Evolutionary conservation across 2,888 invertebrate species (phyloP).

Genomic region (Neuroscelio doddi): DNA sequence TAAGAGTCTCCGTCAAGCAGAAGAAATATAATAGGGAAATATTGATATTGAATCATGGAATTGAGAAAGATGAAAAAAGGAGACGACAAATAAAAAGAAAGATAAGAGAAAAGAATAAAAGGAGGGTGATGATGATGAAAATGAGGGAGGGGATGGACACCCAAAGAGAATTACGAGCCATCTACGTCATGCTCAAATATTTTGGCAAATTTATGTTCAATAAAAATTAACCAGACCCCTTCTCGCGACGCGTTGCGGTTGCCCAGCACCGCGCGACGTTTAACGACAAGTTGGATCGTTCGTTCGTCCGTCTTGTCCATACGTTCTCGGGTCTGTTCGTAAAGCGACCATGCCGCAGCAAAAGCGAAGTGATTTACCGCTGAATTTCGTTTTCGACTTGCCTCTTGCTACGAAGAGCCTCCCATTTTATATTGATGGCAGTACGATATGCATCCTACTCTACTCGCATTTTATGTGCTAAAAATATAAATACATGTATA

Average conservation of each 20-base stretch:
- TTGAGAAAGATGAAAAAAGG: background rate
- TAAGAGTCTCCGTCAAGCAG: background rate
- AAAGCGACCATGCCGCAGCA: conserved; percentile 17
- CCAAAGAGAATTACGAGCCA: conserved; percentile 55
- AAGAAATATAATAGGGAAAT: conserved; percentile 50
- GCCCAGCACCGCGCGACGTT: conserved; percentile 46
- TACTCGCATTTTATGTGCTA: too few relatives aligned
- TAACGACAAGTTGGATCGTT: conserved; percentile 45
- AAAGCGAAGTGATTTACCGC: conserved; percentile 64
- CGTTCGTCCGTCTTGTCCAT: conserved; percentile 22
- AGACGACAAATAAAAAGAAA: background rate
- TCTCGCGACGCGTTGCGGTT: conserved; percentile 53
- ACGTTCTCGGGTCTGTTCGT: conserved; percentile 23
- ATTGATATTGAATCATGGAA: conserved; percentile 60
- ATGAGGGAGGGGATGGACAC: conserved; percentile 37
- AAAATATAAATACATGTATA: too few relatives aligned
- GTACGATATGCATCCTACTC: background rate
- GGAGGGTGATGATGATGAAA: conserved; percentile 34
- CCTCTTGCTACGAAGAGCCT: conserved; percentile 40
- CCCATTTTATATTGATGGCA: background rate
- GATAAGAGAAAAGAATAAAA: background rate
- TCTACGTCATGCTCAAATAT: conserved; percentile 70
- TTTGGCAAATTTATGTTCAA: conserved; percentile 72
- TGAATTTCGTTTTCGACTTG: conserved; percentile 54
- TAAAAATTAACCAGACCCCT: conserved; percentile 71